A percentile compares a stretch with the other conserved stretches of the same genome.
These are phyloP conservation scores for Odobenus rosmarus DNA, from an alignment of 2,113 vertebrate genomes.

Conservation along the genomic window DNA sequence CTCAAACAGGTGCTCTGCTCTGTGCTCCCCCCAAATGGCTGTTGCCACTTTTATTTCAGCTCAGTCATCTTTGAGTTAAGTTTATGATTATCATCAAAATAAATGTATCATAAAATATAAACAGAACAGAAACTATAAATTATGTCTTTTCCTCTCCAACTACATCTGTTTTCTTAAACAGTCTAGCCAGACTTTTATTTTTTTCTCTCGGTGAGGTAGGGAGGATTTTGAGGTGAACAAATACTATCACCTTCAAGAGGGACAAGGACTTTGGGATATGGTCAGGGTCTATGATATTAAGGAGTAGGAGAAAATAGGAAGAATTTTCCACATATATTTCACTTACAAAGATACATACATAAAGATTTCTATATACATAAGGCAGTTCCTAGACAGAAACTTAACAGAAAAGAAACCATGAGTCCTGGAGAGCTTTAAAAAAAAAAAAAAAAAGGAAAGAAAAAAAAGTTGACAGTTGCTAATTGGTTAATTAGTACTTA, in stretches of 20 bases:
- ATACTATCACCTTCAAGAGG: background rate
- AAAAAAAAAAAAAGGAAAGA: background rate
- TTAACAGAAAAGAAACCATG: background rate
- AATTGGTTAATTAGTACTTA: conserved; percentile 74
- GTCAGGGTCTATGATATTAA: background rate
- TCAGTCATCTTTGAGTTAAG: background rate
- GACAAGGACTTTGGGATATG: background rate
- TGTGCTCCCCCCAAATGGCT: background rate
- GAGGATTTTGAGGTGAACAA: background rate
- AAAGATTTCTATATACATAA: background rate
- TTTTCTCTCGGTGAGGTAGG: background rate
- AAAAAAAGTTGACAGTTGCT: conserved; percentile 57
- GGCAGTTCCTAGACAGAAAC: conserved; percentile 16
- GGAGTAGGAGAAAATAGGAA: background rate
- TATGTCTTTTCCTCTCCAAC: background rate
- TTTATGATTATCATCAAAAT: background rate
- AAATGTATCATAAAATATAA: background rate
- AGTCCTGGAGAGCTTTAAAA: background rate
- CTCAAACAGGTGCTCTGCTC: rapidly evolving
- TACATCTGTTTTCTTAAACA: background rate
- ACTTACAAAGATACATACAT: background rate
- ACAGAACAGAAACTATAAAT: background rate
- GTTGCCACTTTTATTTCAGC: background rate
- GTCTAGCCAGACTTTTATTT: background rate
- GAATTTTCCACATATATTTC: background rate